Percentiles rank a stretch among this genome's conserved stretches.
Evolutionary conservation across 2,797 vertebrate species (phyloP).

Genomic region (Pipistrellus nathusii): DNA sequence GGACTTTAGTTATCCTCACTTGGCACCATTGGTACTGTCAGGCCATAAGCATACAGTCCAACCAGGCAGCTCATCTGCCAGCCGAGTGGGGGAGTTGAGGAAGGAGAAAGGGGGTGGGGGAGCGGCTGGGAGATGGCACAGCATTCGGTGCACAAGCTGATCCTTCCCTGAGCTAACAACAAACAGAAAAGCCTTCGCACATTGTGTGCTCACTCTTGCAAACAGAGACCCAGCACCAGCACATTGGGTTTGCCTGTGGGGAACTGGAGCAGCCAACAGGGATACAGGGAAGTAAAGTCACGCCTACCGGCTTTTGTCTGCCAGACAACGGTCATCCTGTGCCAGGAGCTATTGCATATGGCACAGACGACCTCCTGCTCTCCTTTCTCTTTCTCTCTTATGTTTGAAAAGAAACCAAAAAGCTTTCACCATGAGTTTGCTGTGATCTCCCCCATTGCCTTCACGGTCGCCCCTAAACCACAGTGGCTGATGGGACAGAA

Average conservation of each 20-base stretch:
- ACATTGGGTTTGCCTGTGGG: no score
- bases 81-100: not conserved
- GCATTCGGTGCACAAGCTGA: not conserved
- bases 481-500: constrained; percentile 47
- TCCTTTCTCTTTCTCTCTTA: not conserved
- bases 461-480: not conserved
- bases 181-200: not conserved
- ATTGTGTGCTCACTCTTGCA: no score
- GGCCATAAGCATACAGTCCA: accelerated
- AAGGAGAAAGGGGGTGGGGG: not conserved
- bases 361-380: not conserved
- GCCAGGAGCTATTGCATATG: no score
- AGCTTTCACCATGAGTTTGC: not conserved
- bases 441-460: not conserved
- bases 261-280: no score
- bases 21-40: not conserved
- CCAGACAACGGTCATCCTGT: no score
- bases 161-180: not conserved
- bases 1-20: not conserved
- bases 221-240: no score
- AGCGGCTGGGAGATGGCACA: not conserved
- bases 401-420: constrained; percentile 14
- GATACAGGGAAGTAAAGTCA: no score
- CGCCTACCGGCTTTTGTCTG: no score
- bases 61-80: no score